Percentiles rank a stretch among this genome's conserved stretches.
Evolutionary conservation across 2,888 invertebrate species (phyloP).

Genomic region (Trichogramma evanescens): DNA sequence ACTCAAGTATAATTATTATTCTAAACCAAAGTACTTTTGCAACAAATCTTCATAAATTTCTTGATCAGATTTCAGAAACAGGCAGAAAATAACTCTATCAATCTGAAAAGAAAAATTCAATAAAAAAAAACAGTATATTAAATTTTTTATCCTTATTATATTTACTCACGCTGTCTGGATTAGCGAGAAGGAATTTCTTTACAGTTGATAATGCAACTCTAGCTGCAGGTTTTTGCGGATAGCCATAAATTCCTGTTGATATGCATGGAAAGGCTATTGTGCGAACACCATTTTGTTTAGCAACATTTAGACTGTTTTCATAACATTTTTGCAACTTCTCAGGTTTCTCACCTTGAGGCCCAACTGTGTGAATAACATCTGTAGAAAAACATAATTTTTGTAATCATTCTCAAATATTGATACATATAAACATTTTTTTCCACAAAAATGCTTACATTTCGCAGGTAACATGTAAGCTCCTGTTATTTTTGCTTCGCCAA

Average conservation of each 20-base stretch:
- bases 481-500: conserved; percentile 79
- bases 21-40: conserved; percentile 58
- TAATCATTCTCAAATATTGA: background rate
- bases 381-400: conserved; percentile 35
- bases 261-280: conserved; percentile 84
- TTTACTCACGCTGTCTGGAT: conserved; percentile 47
- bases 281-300: conserved; percentile 53
- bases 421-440: background rate
- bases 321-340: conserved; percentile 64
- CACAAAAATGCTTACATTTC: conserved; percentile 59
- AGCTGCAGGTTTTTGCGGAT: conserved; percentile 72
- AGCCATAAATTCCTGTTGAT: conserved; percentile 86
- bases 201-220: conserved; percentile 65
- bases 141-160: background rate
- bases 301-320: conserved; percentile 56
- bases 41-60: conserved; percentile 65
- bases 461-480: conserved; percentile 76
- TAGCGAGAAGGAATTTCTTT: conserved; percentile 56
- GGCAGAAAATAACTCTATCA: conserved; percentile 72
- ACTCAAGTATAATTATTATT: background rate
- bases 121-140: background rate
- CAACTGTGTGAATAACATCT: conserved; percentile 88
- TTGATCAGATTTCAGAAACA: conserved; percentile 67
- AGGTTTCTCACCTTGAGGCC: conserved; percentile 69
- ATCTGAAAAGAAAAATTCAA: conserved; percentile 47